Evolutionary conservation across 2,113 vertebrate species (phyloP), one percentile per base, ranked within the genome.

Genomic region (Cynopterus brachyotis): DNA sequence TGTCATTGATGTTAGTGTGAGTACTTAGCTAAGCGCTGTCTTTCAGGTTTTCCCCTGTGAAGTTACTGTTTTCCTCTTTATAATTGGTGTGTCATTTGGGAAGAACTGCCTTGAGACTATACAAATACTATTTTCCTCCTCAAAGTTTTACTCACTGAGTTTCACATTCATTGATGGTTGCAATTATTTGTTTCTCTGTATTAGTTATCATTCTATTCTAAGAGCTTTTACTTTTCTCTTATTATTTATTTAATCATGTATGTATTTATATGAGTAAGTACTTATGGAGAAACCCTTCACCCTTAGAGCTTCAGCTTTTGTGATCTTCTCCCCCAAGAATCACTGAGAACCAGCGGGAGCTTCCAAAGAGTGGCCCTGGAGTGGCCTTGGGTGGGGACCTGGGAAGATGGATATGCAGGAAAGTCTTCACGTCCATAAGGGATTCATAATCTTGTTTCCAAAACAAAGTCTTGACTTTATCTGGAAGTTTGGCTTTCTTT

Each of bases 111-210:
- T 60, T 45, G 32, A 35, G 28, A 73, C 30, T 9, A 26, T 80
- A 9, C 32, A 84, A 69, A 87, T 47, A 30, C 42, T 20, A 32
- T 45, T 96, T 86, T 53, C 37, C 35, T 87, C 32, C 50, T 83
- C 70, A 42, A 11, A 84, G 80, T 73, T 86, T 47, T n/a, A 26
- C 11, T 30, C 28, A 70, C 62, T n/a, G 6, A 24, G 50, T 20
- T 94, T 91, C 57, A 32, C 59, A 59, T 24, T 47, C 47, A 6
- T 5, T 42, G 45, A n/a, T 53, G n/a, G 4, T 72, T 37, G 76
- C 30, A 28, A n/a, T 22, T 13, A 1, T 70, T 70, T 13, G 22
- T 47, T 60, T 17, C 16, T 57, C 55, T 45, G 11, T 64, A 37
- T 89, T 37, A 57, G 40, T 28, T 69, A 24, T 37, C 30, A n/a